Evolutionary conservation across 2,113 vertebrate genomes (phyloP), one percentile per base, ranked within the genome.

Genomic region (Macrotis lagotis): DNA sequence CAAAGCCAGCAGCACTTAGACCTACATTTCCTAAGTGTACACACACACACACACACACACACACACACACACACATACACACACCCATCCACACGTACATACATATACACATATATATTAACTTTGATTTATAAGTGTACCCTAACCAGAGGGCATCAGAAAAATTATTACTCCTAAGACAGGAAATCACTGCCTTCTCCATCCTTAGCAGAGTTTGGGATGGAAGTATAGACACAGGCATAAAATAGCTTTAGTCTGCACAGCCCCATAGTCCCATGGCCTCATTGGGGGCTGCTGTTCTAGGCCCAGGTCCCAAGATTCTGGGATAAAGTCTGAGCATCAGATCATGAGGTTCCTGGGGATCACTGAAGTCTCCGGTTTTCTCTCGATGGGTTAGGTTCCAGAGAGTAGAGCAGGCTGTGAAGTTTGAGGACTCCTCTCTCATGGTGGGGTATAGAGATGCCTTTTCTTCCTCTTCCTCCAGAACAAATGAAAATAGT

Each of bases 101-200:
- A 92, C 97, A 96, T 94, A 88, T 95, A 11, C 44, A 25, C 90
- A 96, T 98, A 98, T 98, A 98, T 98, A 98, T 98, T 98, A 98
- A 98, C 96, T 98, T 98, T 97, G 94, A 97, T 95, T 96, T 96
- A 96, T 83, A 95, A 98, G 96, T 95, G 97, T 95, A 98, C 98
- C 98, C 98, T 98, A 97, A 97, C 98, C 98, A 98, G 98, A 98
- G 98, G 98, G 98, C 98, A 98, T 97, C 97, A 97, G 98, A 92
- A 88, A 93, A 94, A 95, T 89, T 89, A 92, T 95, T 94, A 96
- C 97, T 98, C 94, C 94, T 94, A 89, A 97, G 94, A 97, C 98
- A 98, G 97, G 97, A 96, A 96, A 94, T 25, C 3, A 44, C 92
- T 94, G 96, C 95, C 92, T 96, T 94, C 95, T 95, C 94, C 92